Conservation (phyloP, 37 sponge, comb jelly and placozoan species). For the Geodia barretti region DNA sequence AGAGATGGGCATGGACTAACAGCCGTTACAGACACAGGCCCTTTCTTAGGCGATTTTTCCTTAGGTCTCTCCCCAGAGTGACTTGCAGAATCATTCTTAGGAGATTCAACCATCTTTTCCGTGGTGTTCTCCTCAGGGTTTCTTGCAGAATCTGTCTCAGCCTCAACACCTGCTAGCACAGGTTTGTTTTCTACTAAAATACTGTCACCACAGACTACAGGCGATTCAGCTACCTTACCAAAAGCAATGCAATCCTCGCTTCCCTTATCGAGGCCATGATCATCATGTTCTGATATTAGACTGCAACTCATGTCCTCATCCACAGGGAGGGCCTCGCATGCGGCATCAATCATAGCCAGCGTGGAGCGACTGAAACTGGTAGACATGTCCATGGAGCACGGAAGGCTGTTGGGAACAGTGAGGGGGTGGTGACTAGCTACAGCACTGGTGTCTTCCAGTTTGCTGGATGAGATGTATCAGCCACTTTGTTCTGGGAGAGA, state of each 20-base stretch:
- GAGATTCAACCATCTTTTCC: background rate
- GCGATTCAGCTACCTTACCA: constrained; percentile 23
- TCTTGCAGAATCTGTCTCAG: background rate
- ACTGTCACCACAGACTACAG: background rate
- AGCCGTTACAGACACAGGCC: background rate
- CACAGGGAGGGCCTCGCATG: constrained; percentile 5
- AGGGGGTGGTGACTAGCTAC: background rate
- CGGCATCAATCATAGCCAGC: constrained; percentile 61
- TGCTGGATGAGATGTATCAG: background rate
- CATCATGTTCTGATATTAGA: background rate
- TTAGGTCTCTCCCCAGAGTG: background rate
- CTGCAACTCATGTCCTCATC: background rate
- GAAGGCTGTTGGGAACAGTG: constrained; percentile 37
- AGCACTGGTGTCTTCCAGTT: no score
- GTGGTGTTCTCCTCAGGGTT: background rate
- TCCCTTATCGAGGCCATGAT: background rate
- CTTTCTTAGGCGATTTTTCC: background rate
- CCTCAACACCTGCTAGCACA: no score
- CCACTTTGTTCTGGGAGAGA: background rate
- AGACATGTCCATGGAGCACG: constrained; percentile 26
- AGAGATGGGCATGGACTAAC: background rate
- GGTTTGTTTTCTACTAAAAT: background rate
- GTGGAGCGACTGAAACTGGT: constrained; percentile 38
- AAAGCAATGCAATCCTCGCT: background rate
- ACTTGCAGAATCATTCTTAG: background rate